Evolutionary conservation across 2,113 vertebrate genomes (phyloP), one percentile per base, ranked within the genome.

Genomic region (Dunckerocampus dactyliophorus): DNA sequence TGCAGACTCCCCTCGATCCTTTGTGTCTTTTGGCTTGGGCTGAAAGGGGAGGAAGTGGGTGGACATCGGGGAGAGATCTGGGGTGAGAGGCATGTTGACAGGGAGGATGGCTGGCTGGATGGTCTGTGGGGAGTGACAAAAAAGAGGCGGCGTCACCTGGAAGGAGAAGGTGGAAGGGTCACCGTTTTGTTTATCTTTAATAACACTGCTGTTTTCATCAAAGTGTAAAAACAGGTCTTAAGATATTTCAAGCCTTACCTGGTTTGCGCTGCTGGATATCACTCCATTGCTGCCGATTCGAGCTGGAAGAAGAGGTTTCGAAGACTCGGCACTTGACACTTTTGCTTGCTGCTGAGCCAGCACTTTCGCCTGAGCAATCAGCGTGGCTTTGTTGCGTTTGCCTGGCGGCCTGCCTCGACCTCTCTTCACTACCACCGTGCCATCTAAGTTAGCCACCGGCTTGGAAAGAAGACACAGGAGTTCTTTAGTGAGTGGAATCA

Each of bases 381-480:
- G 74, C 6, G 85, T 83, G 67, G 85, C 69, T 65, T 88, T 86
- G 84, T 84, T 89, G 1, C 88, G 77, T 0, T 85, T 84, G 4
- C 89, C 89, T 0, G 89, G 90, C 0, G 91, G 90, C 1, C 91
- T 76, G 0, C 90, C 91, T 21, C 87, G n/a, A 1, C 90, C 86
- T 47, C 88, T 42, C 71, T 89, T 91, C 57, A 82, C 85, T 49
- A 71, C 71, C 53, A 76, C 51, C 6, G 21, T 3, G 24, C 77
- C 77, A 21, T 81, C 84, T 0, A 65, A 46, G 47, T 51, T 59
- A 14, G 28, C n/a, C 0, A 62, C 39, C 89, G 88, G 59, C 17
- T 54, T 31, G 47, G 37, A 39, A 11, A 31, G 47, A 7, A 42
- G 24, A 24, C 47, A 19, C 47, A 47, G 4, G 8, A 19, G 14